These are phyloP conservation scores for Vanessa cardui DNA, from an alignment of 2,888 invertebrate species.

Conservation along the genomic window DNA sequence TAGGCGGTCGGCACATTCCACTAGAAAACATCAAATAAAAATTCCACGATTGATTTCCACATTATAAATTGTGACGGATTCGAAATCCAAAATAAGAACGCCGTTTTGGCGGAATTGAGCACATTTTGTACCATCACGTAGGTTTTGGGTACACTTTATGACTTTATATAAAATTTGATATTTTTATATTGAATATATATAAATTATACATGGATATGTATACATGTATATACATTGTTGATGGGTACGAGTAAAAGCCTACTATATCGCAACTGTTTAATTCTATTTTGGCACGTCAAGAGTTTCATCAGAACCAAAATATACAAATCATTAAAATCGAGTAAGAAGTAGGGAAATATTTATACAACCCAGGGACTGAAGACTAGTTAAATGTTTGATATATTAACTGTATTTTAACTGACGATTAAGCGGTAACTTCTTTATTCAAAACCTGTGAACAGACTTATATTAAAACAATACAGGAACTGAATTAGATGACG, in stretches of 20 bases:
- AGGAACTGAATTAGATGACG: constrained; percentile 76
- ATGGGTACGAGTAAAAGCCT: constrained; percentile 80
- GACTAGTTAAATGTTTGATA: constrained; percentile 83
- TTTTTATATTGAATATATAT: constrained; percentile 83
- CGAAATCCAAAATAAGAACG: constrained; percentile 73
- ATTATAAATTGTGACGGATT: constrained; percentile 77
- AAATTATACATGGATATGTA: constrained; percentile 83
- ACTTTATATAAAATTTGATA: constrained; percentile 83
- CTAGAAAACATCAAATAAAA: constrained; percentile 75
- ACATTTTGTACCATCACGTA: constrained; percentile 82
- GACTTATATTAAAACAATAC: constrained; percentile 67
- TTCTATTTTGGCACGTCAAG: constrained; percentile 82
- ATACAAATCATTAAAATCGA: constrained; percentile 82
- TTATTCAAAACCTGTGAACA: constrained; percentile 80
- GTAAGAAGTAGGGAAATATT: constrained; percentile 82
- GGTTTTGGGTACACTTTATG: constrained; percentile 84
- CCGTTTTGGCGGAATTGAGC: constrained; percentile 74
- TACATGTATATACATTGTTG: constrained; percentile 83
- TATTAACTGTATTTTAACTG: constrained; percentile 81
- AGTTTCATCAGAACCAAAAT: constrained; percentile 83
- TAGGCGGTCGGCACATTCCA: constrained; percentile 83
- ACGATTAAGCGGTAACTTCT: constrained; percentile 75
- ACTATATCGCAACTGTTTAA: constrained; percentile 83
- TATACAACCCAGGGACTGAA: constrained; percentile 83
- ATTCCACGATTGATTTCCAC: constrained; percentile 81